Evolutionary conservation across 1,140 invertebrate species (phyloP).

Genomic region (Penaeus japonicus): DNA sequence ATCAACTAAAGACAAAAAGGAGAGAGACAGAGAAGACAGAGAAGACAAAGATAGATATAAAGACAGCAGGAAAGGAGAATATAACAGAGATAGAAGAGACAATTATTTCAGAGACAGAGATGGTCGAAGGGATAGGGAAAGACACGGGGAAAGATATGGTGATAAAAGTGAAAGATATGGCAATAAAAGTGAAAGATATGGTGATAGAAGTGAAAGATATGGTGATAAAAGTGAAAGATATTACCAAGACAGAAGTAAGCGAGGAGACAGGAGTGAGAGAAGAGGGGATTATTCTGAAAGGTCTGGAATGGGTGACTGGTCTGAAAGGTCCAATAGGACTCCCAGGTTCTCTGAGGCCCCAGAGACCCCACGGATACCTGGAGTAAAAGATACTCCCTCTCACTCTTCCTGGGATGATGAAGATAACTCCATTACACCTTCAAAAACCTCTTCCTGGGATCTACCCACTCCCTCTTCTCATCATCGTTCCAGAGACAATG

Average conservation of each 20-base stretch:
- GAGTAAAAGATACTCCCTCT: conserved; percentile 55
- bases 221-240: conserved; percentile 33
- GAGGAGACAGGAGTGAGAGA: conserved; percentile 60
- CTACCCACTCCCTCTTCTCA: conserved; percentile 81
- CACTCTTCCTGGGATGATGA: conserved; percentile 77
- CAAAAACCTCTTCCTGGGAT: conserved; percentile 85
- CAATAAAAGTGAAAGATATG: neutral
- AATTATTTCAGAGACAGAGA: conserved; percentile 25
- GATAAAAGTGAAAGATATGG: neutral
- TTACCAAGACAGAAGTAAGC: conserved; percentile 61
- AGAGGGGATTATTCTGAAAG: conserved; percentile 53
- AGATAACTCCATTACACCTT: conserved; percentile 68
- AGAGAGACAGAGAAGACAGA: conserved; percentile 56
- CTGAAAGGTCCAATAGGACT: conserved; percentile 49
- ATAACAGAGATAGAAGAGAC: conserved; percentile 62
- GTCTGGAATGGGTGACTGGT: conserved; percentile 39
- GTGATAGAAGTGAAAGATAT: neutral
- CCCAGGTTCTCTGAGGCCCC: conserved; percentile 58
- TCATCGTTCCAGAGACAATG: conserved; percentile 65
- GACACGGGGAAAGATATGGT: conserved; percentile 54
- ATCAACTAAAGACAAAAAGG: conserved; percentile 69
- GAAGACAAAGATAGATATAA: conserved; percentile 15
- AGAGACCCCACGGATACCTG: conserved; percentile 49
- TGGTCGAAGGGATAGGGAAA: conserved; percentile 48
- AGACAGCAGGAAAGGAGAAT: conserved; percentile 61